Evolutionary conservation across 2,888 invertebrate genomes (phyloP).

Genomic region (Nomada fabriciana): DNA sequence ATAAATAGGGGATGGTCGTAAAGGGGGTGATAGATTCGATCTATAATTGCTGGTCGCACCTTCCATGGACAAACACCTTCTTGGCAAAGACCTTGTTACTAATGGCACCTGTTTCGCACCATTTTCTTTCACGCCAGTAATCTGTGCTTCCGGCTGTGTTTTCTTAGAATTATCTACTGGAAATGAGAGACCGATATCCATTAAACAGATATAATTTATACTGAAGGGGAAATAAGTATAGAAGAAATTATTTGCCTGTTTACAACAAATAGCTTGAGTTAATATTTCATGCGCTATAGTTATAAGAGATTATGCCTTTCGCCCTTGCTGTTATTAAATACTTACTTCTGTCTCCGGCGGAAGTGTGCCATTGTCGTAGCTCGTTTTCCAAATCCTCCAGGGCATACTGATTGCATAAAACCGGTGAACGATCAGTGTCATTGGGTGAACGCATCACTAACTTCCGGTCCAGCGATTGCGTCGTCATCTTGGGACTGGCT

Average conservation of each 20-base stretch:
- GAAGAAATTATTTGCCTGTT: neutral
- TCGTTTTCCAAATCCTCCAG: constrained; percentile 79
- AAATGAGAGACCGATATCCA: neutral
- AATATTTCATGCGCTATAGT: no score
- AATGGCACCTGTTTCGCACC: constrained; percentile 59
- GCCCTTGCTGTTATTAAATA: neutral
- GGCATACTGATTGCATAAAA: constrained; percentile 90
- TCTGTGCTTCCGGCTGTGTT: constrained; percentile 13
- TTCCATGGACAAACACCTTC: constrained; percentile 78
- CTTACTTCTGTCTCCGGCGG: constrained; percentile 48
- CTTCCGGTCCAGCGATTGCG: constrained; percentile 80
- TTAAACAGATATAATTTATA: neutral
- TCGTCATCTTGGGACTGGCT: constrained; percentile 81
- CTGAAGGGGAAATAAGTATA: neutral
- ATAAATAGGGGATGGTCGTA: constrained; percentile 66
- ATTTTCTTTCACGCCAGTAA: constrained; percentile 27
- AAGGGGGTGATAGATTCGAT: constrained; percentile 46
- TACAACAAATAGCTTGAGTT: neutral
- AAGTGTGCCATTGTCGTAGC: constrained; percentile 61
- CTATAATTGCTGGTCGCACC: constrained; percentile 64
- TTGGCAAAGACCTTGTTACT: constrained; percentile 65
- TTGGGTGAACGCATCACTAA: constrained; percentile 77
- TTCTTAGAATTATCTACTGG: constrained; percentile 39
- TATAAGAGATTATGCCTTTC: neutral
- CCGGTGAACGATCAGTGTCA: constrained; percentile 86